A percentile compares a stretch with the other conserved stretches of the same genome.
phyloP scores from a whole-genome alignment of 1,140 invertebrate genomes.

The Euwallacea similis region DNA sequence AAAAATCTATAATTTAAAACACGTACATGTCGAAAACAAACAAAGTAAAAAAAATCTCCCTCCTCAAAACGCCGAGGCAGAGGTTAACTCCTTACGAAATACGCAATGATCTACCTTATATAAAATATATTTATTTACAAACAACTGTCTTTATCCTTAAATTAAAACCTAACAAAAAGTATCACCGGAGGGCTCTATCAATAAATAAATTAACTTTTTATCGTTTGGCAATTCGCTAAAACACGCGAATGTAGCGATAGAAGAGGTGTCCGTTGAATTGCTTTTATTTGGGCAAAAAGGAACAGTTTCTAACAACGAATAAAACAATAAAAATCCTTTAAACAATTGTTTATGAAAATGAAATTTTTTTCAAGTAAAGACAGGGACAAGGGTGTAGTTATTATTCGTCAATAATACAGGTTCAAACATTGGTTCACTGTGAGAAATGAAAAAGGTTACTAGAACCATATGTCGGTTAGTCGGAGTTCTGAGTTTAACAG shows the following conservation, averaged over 20 bases:
- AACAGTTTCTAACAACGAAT: neutral
- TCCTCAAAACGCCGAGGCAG: neutral
- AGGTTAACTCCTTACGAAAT: conserved; percentile 16
- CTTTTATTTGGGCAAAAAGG: neutral
- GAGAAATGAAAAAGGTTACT: no score
- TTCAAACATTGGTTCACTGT: no score
- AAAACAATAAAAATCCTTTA: neutral
- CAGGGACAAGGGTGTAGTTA: no score
- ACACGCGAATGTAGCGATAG: neutral
- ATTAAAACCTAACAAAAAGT: conserved; percentile 42
- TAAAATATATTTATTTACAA: conserved; percentile 45
- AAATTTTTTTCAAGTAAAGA: no score
- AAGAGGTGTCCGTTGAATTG: neutral
- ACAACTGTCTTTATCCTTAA: conserved; percentile 46
- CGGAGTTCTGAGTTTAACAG: no score
- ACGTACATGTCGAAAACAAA: conserved; percentile 16
- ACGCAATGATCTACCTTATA: conserved; percentile 20
- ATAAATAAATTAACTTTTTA: conserved; percentile 36
- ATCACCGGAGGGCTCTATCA: conserved; percentile 42
- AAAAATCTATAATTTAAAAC: conserved; percentile 11
- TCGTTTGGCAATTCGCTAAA: neutral
- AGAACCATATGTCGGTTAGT: no score
- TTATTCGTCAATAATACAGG: no score
- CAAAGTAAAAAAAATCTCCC: conserved; percentile 33
- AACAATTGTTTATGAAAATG: no score